These are phyloP conservation scores for Caenorhabditis sp. DNA, from an alignment of 2,888 invertebrate genomes.

Conservation along the genomic window DNA sequence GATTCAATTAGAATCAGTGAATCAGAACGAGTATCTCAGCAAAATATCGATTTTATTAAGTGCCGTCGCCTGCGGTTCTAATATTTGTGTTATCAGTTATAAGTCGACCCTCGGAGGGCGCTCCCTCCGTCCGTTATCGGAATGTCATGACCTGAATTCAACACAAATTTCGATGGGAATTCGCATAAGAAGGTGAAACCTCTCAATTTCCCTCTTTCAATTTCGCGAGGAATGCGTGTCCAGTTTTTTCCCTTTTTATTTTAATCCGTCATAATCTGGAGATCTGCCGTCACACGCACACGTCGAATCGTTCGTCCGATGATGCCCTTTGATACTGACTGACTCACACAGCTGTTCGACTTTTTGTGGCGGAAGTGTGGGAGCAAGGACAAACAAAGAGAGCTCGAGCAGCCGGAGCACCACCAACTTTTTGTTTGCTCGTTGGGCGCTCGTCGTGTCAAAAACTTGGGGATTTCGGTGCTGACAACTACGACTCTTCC, in stretches of 20 bases:
- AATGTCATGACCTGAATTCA: slow-evolving; percentile 49
- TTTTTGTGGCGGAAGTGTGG: slow-evolving; percentile 53
- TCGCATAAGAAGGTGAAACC: slow-evolving; percentile 4
- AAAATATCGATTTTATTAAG: not conserved
- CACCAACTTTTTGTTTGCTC: slow-evolving; percentile 53
- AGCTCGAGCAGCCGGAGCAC: slow-evolving; percentile 10
- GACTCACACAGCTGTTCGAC: slow-evolving; percentile 48
- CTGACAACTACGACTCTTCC: slow-evolving; percentile 10
- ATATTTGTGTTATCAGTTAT: slow-evolving; percentile 24
- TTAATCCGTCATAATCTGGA: slow-evolving; percentile 20
- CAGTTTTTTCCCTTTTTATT: slow-evolving; percentile 5
- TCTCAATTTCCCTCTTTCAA: slow-evolving; percentile 22
- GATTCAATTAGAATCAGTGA: too few species aligned
- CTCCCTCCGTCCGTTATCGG: slow-evolving; percentile 34
- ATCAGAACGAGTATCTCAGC: too few species aligned
- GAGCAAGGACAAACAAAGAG: slow-evolving; percentile 42
- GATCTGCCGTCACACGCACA: too few species aligned
- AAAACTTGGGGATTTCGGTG: slow-evolving; percentile 23
- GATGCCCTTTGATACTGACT: slow-evolving; percentile 3
- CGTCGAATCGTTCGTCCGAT: not conserved
- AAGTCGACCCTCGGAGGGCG: slow-evolving; percentile 2
- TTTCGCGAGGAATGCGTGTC: not conserved
- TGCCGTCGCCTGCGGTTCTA: not conserved
- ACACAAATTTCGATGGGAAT: slow-evolving; percentile 18
- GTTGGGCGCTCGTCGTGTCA: slow-evolving; percentile 41